A percentile compares a stretch with the other conserved stretches of the same genome.
Evolutionary conservation across 2,113 vertebrate genomes (phyloP).

Genomic region (Tragelaphus scriptus): DNA sequence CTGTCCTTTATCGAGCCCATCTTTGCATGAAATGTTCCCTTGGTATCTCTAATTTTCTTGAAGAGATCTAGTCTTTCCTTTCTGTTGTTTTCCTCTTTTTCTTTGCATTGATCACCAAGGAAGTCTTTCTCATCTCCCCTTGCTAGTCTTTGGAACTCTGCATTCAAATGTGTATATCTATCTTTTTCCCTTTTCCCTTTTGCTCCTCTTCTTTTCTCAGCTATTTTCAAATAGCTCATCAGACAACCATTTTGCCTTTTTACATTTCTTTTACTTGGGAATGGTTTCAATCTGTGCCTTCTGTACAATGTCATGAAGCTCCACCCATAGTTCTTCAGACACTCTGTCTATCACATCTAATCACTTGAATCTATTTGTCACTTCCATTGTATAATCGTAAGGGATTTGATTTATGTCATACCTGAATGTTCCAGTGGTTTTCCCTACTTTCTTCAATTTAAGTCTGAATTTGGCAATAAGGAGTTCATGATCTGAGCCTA

Average conservation of each 20-base stretch:
- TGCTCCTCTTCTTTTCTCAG: not conserved
- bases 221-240: not conserved
- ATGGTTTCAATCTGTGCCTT: fast-evolving
- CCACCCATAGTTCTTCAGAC: not conserved
- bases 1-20: not conserved
- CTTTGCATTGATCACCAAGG: not conserved
- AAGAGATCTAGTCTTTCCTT: not conserved
- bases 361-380: not conserved
- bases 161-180: not conserved
- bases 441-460: not conserved
- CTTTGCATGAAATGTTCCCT: not conserved
- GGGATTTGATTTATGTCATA: not conserved
- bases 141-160: not conserved
- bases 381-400: not conserved
- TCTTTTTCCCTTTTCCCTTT: not conserved
- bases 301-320: fast-evolving
- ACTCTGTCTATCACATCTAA: not conserved
- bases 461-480: not conserved
- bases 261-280: not conserved
- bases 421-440: not conserved
- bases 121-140: not conserved
- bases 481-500: not conserved
- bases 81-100: not conserved
- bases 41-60: not conserved
- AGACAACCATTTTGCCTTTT: not conserved